Percentiles rank a stretch among this genome's conserved stretches.
Evolutionary conservation across 2,113 vertebrate species (phyloP).

Genomic region (Elephas maximus): DNA sequence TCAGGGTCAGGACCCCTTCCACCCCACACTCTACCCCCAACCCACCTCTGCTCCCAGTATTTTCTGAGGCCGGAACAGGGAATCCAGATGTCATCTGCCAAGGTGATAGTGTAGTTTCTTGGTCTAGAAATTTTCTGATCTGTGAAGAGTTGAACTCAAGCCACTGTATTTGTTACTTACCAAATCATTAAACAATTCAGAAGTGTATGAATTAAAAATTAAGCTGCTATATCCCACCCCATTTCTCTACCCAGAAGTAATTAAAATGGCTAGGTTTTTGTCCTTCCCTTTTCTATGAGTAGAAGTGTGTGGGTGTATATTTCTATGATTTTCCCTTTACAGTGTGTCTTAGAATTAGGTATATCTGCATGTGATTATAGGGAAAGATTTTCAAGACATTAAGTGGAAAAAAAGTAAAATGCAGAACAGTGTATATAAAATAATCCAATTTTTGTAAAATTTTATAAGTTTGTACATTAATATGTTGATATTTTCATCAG

Average conservation of each 20-base stretch:
- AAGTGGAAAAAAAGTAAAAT: not conserved
- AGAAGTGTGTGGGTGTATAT: not conserved
- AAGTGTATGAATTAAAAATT: not conserved
- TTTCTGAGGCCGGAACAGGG: not conserved
- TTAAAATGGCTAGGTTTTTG: not conserved
- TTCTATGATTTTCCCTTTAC: not conserved
- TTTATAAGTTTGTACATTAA: not conserved
- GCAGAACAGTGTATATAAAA: not conserved
- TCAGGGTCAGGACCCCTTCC: not conserved
- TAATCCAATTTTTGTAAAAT: not conserved
- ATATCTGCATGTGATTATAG: not conserved
- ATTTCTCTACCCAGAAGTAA: not conserved
- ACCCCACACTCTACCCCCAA: not conserved
- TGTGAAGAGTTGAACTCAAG: not conserved
- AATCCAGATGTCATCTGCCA: not conserved
- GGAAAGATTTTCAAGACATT: not conserved
- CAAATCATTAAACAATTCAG: conserved; percentile 11
- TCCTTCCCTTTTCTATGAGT: not conserved
- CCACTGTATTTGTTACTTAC: not conserved
- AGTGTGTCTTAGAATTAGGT: not conserved
- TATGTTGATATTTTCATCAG: not conserved
- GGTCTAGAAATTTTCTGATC: not conserved
- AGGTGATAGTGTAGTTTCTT: not conserved
- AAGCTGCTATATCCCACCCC: not conserved
- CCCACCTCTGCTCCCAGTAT: fast-evolving